Percentiles rank a stretch among this genome's conserved stretches.
phyloP scores from a whole-genome alignment of 2,113 vertebrate genomes.

The Chionis minor region DNA sequence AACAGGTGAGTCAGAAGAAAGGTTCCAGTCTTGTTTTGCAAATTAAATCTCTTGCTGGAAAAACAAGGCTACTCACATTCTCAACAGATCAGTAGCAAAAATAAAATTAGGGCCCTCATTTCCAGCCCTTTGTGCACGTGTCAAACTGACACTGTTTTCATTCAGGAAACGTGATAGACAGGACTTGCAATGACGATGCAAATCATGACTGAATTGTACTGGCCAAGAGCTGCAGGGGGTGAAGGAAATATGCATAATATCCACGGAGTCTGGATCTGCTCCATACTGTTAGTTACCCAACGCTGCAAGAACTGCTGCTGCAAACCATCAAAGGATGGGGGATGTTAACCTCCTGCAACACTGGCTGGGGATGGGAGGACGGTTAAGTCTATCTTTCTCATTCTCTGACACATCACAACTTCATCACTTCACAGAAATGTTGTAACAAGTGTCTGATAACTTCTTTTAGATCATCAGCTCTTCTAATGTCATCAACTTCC shows the following conservation, averaged over 20 bases:
- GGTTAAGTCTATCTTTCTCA: background rate
- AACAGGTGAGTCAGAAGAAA: conserved; percentile 43
- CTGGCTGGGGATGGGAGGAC: background rate
- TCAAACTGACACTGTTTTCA: background rate
- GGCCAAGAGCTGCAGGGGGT: background rate
- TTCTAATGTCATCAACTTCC: background rate
- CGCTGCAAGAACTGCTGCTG: background rate
- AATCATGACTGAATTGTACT: background rate
- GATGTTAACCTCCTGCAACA: background rate
- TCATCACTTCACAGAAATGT: background rate
- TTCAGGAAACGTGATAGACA: background rate
- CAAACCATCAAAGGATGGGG: background rate
- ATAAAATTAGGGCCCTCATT: background rate
- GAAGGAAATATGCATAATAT: background rate
- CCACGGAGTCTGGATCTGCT: background rate
- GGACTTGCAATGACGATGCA: background rate
- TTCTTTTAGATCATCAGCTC: background rate
- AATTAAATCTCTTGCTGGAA: background rate
- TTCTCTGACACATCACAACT: background rate
- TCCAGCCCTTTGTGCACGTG: background rate
- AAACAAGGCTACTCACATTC: background rate
- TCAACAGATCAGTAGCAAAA: background rate
- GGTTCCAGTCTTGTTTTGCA: background rate
- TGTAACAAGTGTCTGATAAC: background rate
- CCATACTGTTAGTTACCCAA: background rate